Conservation (phyloP, 2,888 invertebrate species). For the Acheta domesticus region DNA sequence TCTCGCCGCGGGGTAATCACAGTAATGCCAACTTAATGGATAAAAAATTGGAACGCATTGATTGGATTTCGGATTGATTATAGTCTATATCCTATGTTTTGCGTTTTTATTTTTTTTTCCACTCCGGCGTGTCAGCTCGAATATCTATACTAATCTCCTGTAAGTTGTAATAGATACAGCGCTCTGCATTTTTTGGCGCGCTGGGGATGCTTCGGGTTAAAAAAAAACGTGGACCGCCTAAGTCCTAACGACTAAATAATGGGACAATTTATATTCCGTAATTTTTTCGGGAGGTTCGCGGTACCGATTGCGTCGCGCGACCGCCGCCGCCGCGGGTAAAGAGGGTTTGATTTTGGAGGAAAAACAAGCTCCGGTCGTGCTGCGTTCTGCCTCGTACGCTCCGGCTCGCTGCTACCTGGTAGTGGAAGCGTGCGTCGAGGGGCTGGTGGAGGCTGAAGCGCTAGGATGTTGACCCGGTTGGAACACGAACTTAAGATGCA, state of each 20-base stretch:
- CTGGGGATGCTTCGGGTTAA: conserved; percentile 2
- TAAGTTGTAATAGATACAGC: conserved; percentile 18
- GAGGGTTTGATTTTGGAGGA: conserved; percentile 11
- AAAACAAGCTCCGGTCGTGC: neutral
- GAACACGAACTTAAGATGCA: too few species aligned
- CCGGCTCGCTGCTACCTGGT: neutral
- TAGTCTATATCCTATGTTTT: conserved; percentile 20
- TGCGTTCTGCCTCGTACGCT: neutral
- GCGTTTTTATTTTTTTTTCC: conserved; percentile 6
- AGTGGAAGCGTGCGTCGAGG: too few species aligned
- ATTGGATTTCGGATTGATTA: conserved; percentile 21
- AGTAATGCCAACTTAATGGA: conserved; percentile 9
- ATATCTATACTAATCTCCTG: conserved; percentile 18
- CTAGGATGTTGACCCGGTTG: too few species aligned
- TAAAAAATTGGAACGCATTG: conserved; percentile 21
- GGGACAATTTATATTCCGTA: conserved; percentile 10
- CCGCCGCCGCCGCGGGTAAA: neutral
- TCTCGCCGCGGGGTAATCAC: conserved; percentile 18
- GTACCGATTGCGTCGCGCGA: neutral
- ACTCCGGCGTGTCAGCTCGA: conserved; percentile 7
- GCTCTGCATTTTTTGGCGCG: neutral
- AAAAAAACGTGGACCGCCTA: conserved; percentile 4
- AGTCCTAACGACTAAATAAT: conserved; percentile 18
- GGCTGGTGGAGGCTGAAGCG: too few species aligned
- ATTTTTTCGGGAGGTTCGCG: conserved; percentile 18